Evolutionary conservation across 2,888 invertebrate species (phyloP).

Genomic region (Drosophila neotestacea): DNA sequence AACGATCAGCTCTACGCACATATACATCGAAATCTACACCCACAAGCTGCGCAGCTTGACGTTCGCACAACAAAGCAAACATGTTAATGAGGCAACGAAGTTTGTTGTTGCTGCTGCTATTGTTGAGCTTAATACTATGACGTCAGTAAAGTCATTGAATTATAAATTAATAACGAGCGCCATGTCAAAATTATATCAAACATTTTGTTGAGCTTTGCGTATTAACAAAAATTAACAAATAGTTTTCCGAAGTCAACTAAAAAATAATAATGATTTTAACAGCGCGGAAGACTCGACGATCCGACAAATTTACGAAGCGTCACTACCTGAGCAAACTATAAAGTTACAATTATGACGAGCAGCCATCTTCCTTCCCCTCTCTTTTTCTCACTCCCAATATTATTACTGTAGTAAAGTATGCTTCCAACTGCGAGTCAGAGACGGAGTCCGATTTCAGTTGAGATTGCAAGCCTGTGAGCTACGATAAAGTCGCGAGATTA

Average conservation of each 20-base stretch:
- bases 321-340: slow-evolving; percentile 73
- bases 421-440: slow-evolving; percentile 39
- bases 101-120: slow-evolving; percentile 22
- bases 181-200: slow-evolving; percentile 69
- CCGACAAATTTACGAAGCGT: slow-evolving; percentile 31
- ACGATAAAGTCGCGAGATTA: slow-evolving; percentile 78
- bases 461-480: slow-evolving; percentile 59
- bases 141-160: slow-evolving; percentile 78
- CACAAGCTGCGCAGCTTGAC: slow-evolving; percentile 25
- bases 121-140: slow-evolving; percentile 71
- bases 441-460: slow-evolving; percentile 50
- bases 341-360: slow-evolving; percentile 66
- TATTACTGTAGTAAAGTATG: slow-evolving; percentile 1
- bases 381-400: not conserved
- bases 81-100: slow-evolving; percentile 56
- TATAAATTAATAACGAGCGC: slow-evolving; percentile 72
- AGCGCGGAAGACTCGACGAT: slow-evolving; percentile 47
- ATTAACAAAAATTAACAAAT: slow-evolving; percentile 25
- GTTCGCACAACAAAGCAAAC: slow-evolving; percentile 59
- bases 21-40: slow-evolving; percentile 22
- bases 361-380: not conserved
- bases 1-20: slow-evolving; percentile 17
- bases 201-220: slow-evolving; percentile 48
- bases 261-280: slow-evolving; percentile 19
- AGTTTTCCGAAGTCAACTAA: slow-evolving; percentile 24